Evolutionary conservation across 2,797 vertebrate species (phyloP), one percentile per base, ranked within the genome.

Genomic region (Borostomias antarcticus): DNA sequence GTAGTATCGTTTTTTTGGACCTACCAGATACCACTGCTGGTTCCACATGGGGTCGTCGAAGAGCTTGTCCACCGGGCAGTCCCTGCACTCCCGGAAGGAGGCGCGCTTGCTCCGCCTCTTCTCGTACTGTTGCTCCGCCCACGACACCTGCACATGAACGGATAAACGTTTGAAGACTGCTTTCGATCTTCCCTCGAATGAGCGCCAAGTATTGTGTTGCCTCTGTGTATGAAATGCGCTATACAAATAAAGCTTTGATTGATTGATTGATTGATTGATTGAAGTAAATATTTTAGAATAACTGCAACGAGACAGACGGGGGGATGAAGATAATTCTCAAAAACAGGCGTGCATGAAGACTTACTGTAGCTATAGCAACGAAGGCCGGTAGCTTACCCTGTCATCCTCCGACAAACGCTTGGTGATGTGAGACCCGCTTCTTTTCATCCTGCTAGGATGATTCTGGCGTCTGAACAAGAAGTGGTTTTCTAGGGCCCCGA

Each of bases 31-130:
- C 98, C 98, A 99, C 88, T 99, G 98, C 77, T 96, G 94, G 80
- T 94, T 96, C 97, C 97, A 99, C 97, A 99, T 98, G 1, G 96
- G 97, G 63, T 99, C 98, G 5, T 96, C 95, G 75, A 99, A 99
- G 74, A 98, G 93, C 73, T 96, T 94, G 72, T 95, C 90, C 64
- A 91, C 96, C 0, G 91, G 77, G 59, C 92, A 94, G 59, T 93
- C 89, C 61, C 69, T 79, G 69, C 93, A 95, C 43, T 89, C 87
- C 69, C 79, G 77, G 28, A 93, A 0, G 0, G 86, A 67, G 0
- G 91, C 93, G 29, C 97, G 93, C 67, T 97, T 99, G 58, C 53
- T 92, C 75, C 97, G 88, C 2, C 88, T 84, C 73, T 98, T 99
- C 79, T 95, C 94, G 29, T 99, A 99, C 72, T 99, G 98, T 68